Percentiles rank a stretch among this genome's conserved stretches.
These are phyloP conservation scores for Otus sunia DNA, from an alignment of 2,113 vertebrate genomes.

Conservation along the genomic window DNA sequence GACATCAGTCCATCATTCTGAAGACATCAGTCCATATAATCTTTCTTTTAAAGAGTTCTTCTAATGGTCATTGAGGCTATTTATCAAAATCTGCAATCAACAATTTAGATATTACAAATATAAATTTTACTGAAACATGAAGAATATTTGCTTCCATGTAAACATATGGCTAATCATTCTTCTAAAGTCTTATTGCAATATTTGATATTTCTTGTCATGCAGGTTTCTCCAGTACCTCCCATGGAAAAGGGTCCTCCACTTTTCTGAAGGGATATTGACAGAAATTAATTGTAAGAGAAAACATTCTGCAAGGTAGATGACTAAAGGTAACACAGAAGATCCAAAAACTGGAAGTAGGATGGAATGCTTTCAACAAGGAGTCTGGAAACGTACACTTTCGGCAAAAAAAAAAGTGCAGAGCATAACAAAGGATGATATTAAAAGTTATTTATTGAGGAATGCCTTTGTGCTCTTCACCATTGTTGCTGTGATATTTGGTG, in stretches of 20 bases:
- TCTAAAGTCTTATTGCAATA: background rate
- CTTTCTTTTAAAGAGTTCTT: background rate
- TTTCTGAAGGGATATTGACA: conserved; percentile 47
- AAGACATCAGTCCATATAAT: background rate
- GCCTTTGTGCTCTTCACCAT: conserved; percentile 93
- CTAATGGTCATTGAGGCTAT: background rate
- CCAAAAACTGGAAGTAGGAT: conserved; percentile 77
- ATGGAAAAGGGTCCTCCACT: background rate
- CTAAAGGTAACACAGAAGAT: conserved; percentile 86
- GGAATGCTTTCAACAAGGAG: conserved; percentile 83
- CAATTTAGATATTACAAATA: background rate
- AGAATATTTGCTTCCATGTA: background rate
- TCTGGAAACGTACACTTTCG: conserved; percentile 81
- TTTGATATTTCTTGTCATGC: conserved; percentile 33
- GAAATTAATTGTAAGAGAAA: background rate
- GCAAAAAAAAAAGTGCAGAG: conserved; percentile 87
- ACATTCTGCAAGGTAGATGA: conserved; percentile 73
- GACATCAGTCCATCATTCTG: background rate
- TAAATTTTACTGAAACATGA: background rate
- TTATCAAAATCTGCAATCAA: background rate
- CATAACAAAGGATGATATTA: conserved; percentile 85
- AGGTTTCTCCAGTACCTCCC: conserved; percentile 39
- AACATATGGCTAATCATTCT: background rate
- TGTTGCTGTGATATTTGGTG: conserved; percentile 90
- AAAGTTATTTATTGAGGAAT: conserved; percentile 86